Conservation (phyloP, 1,140 invertebrate genomes). For the Leptonema lineaticorne region DNA sequence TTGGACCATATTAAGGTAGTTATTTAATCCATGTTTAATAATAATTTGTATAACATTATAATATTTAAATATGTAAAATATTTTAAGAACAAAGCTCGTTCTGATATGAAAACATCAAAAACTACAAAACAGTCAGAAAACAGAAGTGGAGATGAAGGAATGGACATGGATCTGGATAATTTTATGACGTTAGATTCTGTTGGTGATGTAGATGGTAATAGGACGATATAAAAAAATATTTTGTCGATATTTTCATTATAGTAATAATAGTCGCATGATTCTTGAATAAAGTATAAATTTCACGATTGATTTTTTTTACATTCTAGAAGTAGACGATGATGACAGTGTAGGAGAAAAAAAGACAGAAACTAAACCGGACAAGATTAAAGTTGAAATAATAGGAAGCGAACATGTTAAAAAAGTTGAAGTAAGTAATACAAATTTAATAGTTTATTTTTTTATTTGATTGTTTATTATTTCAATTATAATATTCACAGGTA, state of each 20-base stretch:
- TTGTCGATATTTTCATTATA: neutral
- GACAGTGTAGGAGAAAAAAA: constrained; percentile 63
- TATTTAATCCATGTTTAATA: neutral
- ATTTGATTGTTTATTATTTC: neutral
- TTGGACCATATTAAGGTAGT: constrained; percentile 75
- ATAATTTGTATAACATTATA: neutral
- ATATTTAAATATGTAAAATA: constrained; percentile 20
- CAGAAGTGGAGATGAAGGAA: constrained; percentile 67
- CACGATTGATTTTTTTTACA: too few relatives aligned
- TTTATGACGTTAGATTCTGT: constrained; percentile 83
- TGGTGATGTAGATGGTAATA: constrained; percentile 78
- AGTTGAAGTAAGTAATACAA: constrained; percentile 63
- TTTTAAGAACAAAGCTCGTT: constrained; percentile 61
- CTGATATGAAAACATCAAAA: constrained; percentile 47
- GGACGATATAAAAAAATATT: neutral
- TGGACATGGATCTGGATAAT: constrained; percentile 76
- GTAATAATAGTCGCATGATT: neutral
- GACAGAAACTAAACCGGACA: constrained; percentile 52
- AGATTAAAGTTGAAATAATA: constrained; percentile 65
- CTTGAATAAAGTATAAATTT: neutral
- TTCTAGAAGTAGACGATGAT: constrained; percentile 62
- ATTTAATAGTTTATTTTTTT: neutral
- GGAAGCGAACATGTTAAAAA: constrained; percentile 76
- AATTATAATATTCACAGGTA: constrained; percentile 44
- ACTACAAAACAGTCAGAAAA: constrained; percentile 53